Percentiles rank a stretch among this genome's conserved stretches.
Conservation (phyloP, 2,888 invertebrate genomes). For the Cactoblastis cactorum region DNA sequence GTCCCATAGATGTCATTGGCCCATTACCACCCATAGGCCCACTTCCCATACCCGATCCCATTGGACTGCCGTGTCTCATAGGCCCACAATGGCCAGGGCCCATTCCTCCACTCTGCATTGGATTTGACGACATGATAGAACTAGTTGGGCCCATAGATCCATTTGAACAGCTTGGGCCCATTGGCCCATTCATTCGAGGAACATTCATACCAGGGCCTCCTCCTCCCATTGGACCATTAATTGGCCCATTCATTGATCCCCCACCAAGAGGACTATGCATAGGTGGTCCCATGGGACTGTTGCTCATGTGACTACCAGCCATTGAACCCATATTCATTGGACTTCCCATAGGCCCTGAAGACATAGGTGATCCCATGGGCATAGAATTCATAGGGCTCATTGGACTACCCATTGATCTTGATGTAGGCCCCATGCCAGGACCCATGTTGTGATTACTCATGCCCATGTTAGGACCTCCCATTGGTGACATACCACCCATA, state of each 20-base stretch:
- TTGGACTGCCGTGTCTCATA: constrained; percentile 76
- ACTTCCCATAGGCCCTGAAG: constrained; percentile 84
- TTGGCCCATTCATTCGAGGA: constrained; percentile 76
- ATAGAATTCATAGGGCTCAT: constrained; percentile 87
- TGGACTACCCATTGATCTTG: constrained; percentile 84
- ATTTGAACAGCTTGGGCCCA: constrained; percentile 78
- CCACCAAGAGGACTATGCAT: constrained; percentile 85
- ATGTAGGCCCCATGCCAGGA: constrained; percentile 77
- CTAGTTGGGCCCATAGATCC: constrained; percentile 76
- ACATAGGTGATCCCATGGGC: constrained; percentile 86
- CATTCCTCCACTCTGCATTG: constrained; percentile 73
- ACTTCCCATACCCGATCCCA: constrained; percentile 78
- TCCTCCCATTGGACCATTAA: constrained; percentile 80
- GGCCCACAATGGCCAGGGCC: constrained; percentile 76
- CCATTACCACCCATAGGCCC: constrained; percentile 79
- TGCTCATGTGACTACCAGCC: constrained; percentile 82
- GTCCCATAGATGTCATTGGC: constrained; percentile 72
- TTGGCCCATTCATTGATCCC: constrained; percentile 77
- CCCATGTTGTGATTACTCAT: constrained; percentile 82
- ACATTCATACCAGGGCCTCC: constrained; percentile 81
- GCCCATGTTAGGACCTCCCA: constrained; percentile 85
- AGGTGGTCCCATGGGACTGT: constrained; percentile 86
- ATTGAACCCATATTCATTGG: constrained; percentile 85
- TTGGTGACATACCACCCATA: constrained; percentile 84
- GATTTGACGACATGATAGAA: constrained; percentile 78